Evolutionary conservation across 2,797 vertebrate genomes (phyloP), one percentile per base, ranked within the genome.

Genomic region (Macropodus opercularis): DNA sequence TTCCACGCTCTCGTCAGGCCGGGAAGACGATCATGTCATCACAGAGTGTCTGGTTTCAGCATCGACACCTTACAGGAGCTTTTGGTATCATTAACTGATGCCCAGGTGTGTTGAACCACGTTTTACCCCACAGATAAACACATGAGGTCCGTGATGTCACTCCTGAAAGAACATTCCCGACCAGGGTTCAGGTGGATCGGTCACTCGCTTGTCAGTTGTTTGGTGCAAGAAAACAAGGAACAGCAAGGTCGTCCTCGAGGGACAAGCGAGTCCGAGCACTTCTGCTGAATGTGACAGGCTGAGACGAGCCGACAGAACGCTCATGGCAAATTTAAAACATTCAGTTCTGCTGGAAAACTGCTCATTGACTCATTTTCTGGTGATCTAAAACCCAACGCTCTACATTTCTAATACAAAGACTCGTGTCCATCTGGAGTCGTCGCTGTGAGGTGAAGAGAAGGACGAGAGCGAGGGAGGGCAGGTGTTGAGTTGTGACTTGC

Each of bases 401-500:
- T n/a, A n/a, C n/a, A n/a, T n/a, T n/a, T n/a, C n/a, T n/a, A n/a
- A n/a, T n/a, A n/a, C n/a, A 35, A 55, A 40, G 19, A 38, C 7
- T 17, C 17, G 1, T 8, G 23, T 43, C 23, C 19, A 26, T 39
- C 32, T 19, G 10, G 0, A n/a, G 14, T 0, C 18, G 4, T 43
- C 1, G 46, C 19, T 29, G 7, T 15, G 36, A 53, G 60, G 15
- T n/a, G 17, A 50, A 23, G 10, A 26, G 15, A 5, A 24, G 10
- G 21, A 21, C 27, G 14, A 2, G 23, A 3, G 14, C 3, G 1
- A 6, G 3, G 5, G 5, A 10, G 18, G 52, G 15, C 53, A 34
- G 32, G 21, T 3, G 47, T 44, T 12, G 51, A 51, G 69, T 61
- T 57, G 38, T 31, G 48, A 65, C 48, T 69, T 46, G 59, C 43